These are phyloP conservation scores for Tachypleus tridentatus DNA, from an alignment of 1,140 invertebrate genomes.

Conservation along the genomic window DNA sequence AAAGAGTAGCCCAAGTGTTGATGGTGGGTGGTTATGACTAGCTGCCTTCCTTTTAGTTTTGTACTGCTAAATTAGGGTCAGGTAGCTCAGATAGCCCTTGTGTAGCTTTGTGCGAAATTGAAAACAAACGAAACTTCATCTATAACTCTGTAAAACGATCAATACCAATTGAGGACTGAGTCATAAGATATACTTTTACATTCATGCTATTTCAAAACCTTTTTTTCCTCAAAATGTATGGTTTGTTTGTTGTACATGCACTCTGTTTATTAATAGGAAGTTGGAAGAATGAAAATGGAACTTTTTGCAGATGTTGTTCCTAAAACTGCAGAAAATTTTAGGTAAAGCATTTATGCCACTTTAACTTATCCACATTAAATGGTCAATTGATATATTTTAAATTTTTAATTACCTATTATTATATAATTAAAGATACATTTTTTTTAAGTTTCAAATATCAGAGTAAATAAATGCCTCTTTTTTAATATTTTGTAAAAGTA, in stretches of 20 bases:
- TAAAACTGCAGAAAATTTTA: constrained; percentile 95
- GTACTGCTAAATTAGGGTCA: no score
- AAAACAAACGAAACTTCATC: constrained; percentile 6
- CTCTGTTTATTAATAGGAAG: constrained; percentile 27
- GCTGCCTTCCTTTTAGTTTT: no score
- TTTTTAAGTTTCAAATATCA: constrained; percentile 7
- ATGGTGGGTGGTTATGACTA: no score
- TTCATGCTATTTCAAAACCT: no score
- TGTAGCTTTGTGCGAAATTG: background rate
- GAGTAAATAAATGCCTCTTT: constrained; percentile 9
- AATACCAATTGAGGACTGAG: background rate
- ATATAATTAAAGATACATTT: no score
- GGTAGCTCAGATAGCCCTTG: no score
- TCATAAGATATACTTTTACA: no score
- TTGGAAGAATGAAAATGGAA: constrained; percentile 93
- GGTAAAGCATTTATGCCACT: constrained; percentile 26
- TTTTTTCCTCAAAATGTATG: no score
- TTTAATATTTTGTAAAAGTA: background rate
- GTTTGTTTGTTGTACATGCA: constrained; percentile 7
- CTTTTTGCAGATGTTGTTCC: constrained; percentile 93
- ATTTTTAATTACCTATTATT: no score
- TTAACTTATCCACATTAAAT: no score
- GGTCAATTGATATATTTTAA: no score
- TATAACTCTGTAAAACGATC: background rate
- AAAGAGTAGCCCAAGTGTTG: no score